These are phyloP conservation scores for Liodrosophila aerea DNA, from an alignment of 2,888 invertebrate genomes.

Conservation along the genomic window DNA sequence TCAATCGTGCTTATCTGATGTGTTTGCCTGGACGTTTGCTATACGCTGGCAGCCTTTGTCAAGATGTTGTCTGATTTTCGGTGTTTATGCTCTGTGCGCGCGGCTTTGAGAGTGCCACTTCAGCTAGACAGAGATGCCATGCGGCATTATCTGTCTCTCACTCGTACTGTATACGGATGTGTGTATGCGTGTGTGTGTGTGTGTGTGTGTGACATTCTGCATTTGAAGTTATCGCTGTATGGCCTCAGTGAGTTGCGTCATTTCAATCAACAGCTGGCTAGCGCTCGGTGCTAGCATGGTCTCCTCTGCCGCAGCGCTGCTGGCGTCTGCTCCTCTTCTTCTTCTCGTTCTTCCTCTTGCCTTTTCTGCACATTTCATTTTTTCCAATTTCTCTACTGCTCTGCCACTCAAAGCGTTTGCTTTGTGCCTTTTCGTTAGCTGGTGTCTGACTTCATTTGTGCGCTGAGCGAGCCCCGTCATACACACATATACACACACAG, in stretches of 20 bases:
- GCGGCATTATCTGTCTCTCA: too few relatives aligned
- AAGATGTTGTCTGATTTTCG: conserved; percentile 77
- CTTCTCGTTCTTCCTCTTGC: conserved; percentile 5
- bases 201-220: conserved; percentile 36
- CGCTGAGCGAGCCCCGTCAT: conserved; percentile 27
- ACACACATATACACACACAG: conserved; percentile 12
- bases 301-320: too few relatives aligned
- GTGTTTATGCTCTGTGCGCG: conserved; percentile 64
- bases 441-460: conserved; percentile 33
- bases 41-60: conserved; percentile 35
- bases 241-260: conserved; percentile 15
- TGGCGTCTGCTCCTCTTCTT: conserved; percentile 5
- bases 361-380: conserved; percentile 55
- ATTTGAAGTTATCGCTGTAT: conserved; percentile 46
- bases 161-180: too few relatives aligned
- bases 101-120: conserved; percentile 53
- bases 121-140: conserved; percentile 1
- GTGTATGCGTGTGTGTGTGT: not conserved
- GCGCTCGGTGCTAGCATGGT: too few relatives aligned
- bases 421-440: conserved; percentile 50
- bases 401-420: conserved; percentile 53
- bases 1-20: conserved; percentile 75
- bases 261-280: conserved; percentile 76
- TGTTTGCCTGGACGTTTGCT: conserved; percentile 40
- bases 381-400: conserved; percentile 44